These are phyloP conservation scores for Scaptodrosophila lebanonensis DNA, from an alignment of 1,140 invertebrate genomes.

Conservation along the genomic window DNA sequence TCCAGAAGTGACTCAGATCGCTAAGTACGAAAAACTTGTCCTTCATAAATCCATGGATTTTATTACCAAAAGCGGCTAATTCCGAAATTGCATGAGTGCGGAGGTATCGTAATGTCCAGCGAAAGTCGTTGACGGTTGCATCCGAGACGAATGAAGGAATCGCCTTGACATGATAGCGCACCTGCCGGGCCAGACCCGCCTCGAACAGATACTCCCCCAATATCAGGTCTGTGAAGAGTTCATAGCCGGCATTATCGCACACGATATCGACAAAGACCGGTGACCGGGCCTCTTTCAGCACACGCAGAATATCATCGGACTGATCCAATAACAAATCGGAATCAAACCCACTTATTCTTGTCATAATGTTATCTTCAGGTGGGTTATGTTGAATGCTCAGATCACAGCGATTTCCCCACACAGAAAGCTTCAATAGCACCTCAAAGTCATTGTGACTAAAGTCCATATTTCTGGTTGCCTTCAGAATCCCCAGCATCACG, in stretches of 20 bases:
- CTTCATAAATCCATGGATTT: slow-evolving; percentile 79
- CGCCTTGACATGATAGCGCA: slow-evolving; percentile 92
- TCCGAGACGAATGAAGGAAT: slow-evolving; percentile 98
- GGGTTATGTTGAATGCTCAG: slow-evolving; percentile 87
- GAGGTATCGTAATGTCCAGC: slow-evolving; percentile 81
- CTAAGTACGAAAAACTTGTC: slow-evolving; percentile 77
- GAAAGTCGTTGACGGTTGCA: slow-evolving; percentile 86
- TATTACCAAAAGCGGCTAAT: slow-evolving; percentile 77
- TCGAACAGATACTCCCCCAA: slow-evolving; percentile 87
- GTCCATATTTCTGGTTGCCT: not conserved
- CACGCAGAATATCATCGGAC: slow-evolving; percentile 31
- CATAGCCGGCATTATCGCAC: slow-evolving; percentile 96
- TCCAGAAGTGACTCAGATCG: slow-evolving; percentile 88
- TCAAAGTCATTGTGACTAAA: slow-evolving; percentile 78
- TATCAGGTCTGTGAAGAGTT: slow-evolving; percentile 93
- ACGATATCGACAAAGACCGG: slow-evolving; percentile 84
- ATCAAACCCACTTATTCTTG: not conserved
- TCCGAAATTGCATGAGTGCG: slow-evolving; percentile 56
- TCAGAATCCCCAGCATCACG: slow-evolving; percentile 79
- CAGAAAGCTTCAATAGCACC: slow-evolving; percentile 80
- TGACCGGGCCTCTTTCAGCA: slow-evolving; percentile 12
- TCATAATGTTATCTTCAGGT: slow-evolving; percentile 24
- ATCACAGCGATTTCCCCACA: slow-evolving; percentile 90
- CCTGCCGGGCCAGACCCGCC: slow-evolving; percentile 81
- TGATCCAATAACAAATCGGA: slow-evolving; percentile 33